Percentiles rank a stretch among this genome's conserved stretches.
phyloP scores from a whole-genome alignment of 2,888 invertebrate species.

The Eremobia ochroleuca region DNA sequence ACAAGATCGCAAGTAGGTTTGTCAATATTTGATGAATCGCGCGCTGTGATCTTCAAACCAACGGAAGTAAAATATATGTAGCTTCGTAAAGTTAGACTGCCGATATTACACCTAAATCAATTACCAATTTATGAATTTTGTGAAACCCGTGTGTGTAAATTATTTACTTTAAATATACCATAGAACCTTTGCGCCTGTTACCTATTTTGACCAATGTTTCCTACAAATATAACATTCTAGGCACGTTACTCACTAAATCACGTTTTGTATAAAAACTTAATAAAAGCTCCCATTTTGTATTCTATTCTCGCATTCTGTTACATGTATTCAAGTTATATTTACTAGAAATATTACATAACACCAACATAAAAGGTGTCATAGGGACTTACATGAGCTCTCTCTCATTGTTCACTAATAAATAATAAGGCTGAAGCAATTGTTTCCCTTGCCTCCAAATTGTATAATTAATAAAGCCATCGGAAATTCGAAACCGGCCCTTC shows the following conservation, averaged over 20 bases:
- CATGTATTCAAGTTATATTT: slow-evolving; percentile 21
- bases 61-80: neutral
- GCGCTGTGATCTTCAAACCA: neutral
- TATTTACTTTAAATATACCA: neutral
- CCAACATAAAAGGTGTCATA: neutral
- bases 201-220: slow-evolving; percentile 15
- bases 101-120: neutral
- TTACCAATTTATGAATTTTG: slow-evolving; percentile 8
- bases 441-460: slow-evolving; percentile 16
- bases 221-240: slow-evolving; percentile 36
- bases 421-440: slow-evolving; percentile 14
- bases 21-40: slow-evolving; percentile 11
- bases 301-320: slow-evolving; percentile 53
- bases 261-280: slow-evolving; percentile 67
- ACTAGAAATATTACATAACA: slow-evolving; percentile 23
- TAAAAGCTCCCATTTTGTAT: slow-evolving; percentile 61
- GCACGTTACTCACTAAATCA: slow-evolving; percentile 59
- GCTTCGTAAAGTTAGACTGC: neutral
- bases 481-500: slow-evolving; percentile 20
- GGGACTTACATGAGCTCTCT: neutral
- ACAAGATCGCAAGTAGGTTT: neutral
- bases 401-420: slow-evolving; percentile 12
- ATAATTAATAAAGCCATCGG: slow-evolving; percentile 34
- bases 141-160: neutral
- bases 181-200: slow-evolving; percentile 12